Conservation (phyloP, 2,888 invertebrate genomes). For the Cloeon dipterum region DNA sequence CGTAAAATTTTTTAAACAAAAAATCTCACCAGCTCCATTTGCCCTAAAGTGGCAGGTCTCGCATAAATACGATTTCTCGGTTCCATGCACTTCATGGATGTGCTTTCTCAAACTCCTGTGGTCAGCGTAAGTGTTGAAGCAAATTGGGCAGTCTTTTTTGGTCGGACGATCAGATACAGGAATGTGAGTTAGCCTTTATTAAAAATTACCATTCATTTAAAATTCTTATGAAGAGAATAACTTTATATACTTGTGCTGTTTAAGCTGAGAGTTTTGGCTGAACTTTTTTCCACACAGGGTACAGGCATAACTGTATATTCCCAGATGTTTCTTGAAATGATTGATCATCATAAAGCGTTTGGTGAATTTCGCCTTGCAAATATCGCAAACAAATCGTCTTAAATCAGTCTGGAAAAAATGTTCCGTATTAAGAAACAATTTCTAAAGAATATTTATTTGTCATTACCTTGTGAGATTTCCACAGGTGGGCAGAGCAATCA, state of each 20-base stretch:
- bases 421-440: too few relatives aligned
- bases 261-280: conserved; percentile 33
- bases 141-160: conserved; percentile 41
- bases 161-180: too few relatives aligned
- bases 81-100: too few relatives aligned
- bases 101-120: conserved; percentile 42
- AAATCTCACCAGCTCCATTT: too few relatives aligned
- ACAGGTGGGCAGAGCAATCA: too few relatives aligned
- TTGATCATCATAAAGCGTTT: conserved; percentile 25
- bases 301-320: conserved; percentile 25
- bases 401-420: conserved; percentile 10
- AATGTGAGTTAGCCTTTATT: too few relatives aligned
- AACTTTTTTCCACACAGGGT: conserved; percentile 32
- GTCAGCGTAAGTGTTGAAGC: conserved; percentile 40
- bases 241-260: conserved; percentile 23
- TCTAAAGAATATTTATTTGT: too few relatives aligned
- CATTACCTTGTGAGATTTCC: too few relatives aligned
- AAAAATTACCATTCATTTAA: background rate
- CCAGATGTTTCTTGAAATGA: conserved; percentile 37
- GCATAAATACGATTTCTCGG: too few relatives aligned
- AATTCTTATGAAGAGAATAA: too few relatives aligned
- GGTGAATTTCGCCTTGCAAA: conserved; percentile 7
- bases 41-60: too few relatives aligned
- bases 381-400: conserved; percentile 7
- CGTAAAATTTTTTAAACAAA: too few relatives aligned